These are phyloP conservation scores for Cacatua alba DNA, from an alignment of 2,113 vertebrate species.

Conservation along the genomic window DNA sequence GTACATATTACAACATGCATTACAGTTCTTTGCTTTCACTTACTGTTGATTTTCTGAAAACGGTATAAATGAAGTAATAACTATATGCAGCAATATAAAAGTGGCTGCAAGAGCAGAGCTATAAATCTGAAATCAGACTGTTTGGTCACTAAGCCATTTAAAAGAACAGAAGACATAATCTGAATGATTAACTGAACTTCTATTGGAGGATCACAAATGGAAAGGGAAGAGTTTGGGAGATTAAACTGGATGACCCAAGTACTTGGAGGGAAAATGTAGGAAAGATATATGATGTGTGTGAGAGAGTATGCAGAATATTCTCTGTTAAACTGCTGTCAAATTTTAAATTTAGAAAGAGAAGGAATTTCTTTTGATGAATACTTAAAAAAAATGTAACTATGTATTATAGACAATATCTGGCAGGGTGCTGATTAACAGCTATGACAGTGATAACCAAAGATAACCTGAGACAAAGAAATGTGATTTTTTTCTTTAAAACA, in stretches of 20 bases:
- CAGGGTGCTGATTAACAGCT: constrained; percentile 6
- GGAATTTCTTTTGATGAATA: neutral
- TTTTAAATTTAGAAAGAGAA: constrained; percentile 23
- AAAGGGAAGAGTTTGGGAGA: neutral
- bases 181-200: neutral
- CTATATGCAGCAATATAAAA: neutral
- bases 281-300: neutral
- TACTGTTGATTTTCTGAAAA: neutral
- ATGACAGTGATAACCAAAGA: neutral
- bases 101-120: neutral
- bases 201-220: neutral
- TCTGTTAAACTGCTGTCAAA: neutral
- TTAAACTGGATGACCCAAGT: neutral
- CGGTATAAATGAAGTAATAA: neutral
- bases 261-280: neutral
- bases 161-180: neutral
- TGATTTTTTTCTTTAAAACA: neutral
- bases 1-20: neutral
- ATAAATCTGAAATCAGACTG: neutral
- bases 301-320: constrained; percentile 6
- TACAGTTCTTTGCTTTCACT: neutral
- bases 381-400: neutral
- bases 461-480: neutral
- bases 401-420: neutral
- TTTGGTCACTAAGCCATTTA: neutral